These are phyloP conservation scores for Crioceris asparagi DNA, from an alignment of 2,888 invertebrate genomes.

Conservation along the genomic window DNA sequence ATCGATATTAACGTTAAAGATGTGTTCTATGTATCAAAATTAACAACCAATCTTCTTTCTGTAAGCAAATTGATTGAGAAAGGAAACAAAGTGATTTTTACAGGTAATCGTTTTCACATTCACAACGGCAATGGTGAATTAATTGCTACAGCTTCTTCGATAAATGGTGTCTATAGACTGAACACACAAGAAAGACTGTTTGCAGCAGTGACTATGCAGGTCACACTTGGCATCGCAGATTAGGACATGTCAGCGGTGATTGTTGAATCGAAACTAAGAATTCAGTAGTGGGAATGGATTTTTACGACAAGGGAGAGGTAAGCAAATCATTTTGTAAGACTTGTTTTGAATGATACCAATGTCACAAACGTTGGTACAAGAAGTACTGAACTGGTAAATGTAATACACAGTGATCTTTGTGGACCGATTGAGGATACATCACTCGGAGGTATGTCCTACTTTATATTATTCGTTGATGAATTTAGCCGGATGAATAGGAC, in stretches of 20 bases:
- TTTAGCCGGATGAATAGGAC: no score
- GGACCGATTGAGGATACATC: background rate
- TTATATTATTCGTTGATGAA: background rate
- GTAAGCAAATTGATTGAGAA: constrained; percentile 17
- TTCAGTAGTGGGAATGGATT: background rate
- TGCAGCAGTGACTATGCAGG: no score
- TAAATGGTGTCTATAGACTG: constrained; percentile 18
- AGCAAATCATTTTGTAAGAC: background rate
- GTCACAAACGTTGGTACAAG: background rate
- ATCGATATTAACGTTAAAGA: constrained; percentile 6
- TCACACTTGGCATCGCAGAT: constrained; percentile 11
- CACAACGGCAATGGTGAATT: constrained; percentile 12
- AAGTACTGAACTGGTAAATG: background rate
- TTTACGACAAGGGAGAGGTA: background rate
- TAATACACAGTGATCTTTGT: background rate
- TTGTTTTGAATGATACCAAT: background rate
- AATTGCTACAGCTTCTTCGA: constrained; percentile 15
- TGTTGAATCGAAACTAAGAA: constrained; percentile 8
- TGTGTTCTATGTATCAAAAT: constrained; percentile 2
- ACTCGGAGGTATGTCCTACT: background rate
- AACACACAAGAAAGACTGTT: constrained; percentile 4
- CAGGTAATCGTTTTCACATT: constrained; percentile 15
- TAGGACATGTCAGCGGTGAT: constrained; percentile 9
- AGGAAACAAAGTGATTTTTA: constrained; percentile 16
- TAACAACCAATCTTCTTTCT: constrained; percentile 4